Conservation (phyloP, 2,888 invertebrate genomes). For the Tetragonisca angustula region DNA sequence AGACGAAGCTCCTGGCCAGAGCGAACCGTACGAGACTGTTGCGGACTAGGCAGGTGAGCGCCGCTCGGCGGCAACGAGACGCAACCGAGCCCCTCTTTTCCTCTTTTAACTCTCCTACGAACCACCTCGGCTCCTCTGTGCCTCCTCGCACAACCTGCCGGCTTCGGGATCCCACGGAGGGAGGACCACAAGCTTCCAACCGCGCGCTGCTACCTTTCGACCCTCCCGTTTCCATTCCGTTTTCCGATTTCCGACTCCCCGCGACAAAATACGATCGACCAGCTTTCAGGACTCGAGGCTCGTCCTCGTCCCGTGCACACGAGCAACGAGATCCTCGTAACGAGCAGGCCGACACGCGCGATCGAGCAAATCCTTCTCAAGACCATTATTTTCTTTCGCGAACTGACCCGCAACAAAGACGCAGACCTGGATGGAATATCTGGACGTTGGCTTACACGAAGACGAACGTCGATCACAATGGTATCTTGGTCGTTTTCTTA, state of each 20-base stretch:
- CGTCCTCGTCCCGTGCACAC: background rate
- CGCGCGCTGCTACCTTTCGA: constrained; percentile 25
- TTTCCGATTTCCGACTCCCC: background rate
- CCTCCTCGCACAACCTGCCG: constrained; percentile 56
- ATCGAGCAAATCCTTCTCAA: constrained; percentile 19
- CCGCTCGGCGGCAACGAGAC: constrained; percentile 74
- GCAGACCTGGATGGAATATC: constrained; percentile 21
- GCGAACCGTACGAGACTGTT: constrained; percentile 73
- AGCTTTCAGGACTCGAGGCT: background rate
- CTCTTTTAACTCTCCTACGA: constrained; percentile 68
- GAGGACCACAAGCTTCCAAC: constrained; percentile 35
- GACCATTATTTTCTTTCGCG: constrained; percentile 21
- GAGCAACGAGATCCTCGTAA: background rate
- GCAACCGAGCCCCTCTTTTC: constrained; percentile 74
- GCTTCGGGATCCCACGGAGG: constrained; percentile 47
- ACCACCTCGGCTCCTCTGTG: constrained; percentile 54
- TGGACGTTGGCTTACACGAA: constrained; percentile 34
- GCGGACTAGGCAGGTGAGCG: constrained; percentile 75
- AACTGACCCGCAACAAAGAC: background rate
- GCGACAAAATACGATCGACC: background rate
- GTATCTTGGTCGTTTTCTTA: background rate
- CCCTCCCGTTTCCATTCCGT: constrained; percentile 9
- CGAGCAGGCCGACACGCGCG: constrained; percentile 5
- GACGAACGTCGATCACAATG: constrained; percentile 48
- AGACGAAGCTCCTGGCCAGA: constrained; percentile 69